Conservation (phyloP, 2,113 vertebrate genomes). For the Sus scrofa region T2T-Sscrofa CM000817.6:125516501-125517000, state of each 20-base stretch:
- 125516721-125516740: conserved; percentile 88
- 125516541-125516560: conserved; percentile 70
- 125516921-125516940: conserved; percentile 57
- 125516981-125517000: not conserved
- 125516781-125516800: conserved; percentile 79
- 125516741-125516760: conserved; percentile 85
- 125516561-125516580: conserved; percentile 84
- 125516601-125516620: conserved; percentile 88
- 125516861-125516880: conserved; percentile 75
- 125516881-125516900: conserved; percentile 64
- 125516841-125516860: conserved; percentile 72
- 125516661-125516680: conserved; percentile 89
- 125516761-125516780: conserved; percentile 84
- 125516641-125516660: conserved; percentile 89
- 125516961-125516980: not conserved
- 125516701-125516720: conserved; percentile 90
- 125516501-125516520: conserved; percentile 24
- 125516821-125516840: conserved; percentile 76
- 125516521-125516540: conserved; percentile 11
- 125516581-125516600: conserved; percentile 88
- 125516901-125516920: conserved; percentile 48
- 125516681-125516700: conserved; percentile 89
- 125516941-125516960: not conserved
- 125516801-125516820: conserved; percentile 84
- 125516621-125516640: conserved; percentile 89